Conservation (phyloP, 2,113 vertebrate species). For the Falcunculus frontatus region DNA sequence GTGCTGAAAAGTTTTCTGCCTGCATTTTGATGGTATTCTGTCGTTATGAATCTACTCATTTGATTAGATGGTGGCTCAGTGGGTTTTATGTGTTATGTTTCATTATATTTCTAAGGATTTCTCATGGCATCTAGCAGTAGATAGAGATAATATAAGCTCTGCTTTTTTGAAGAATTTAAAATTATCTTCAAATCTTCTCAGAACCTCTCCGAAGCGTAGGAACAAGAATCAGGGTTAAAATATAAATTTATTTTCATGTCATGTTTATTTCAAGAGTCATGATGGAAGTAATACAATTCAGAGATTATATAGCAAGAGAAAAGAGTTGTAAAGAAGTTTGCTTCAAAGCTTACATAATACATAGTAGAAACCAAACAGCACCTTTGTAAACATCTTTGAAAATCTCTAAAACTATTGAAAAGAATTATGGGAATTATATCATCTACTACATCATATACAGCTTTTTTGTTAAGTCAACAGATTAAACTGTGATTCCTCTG, state of each 20-base stretch:
- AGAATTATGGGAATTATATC: not conserved
- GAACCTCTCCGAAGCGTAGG: not conserved
- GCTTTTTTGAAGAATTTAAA: not conserved
- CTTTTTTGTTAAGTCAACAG: not conserved
- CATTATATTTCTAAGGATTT: slow-evolving; percentile 26
- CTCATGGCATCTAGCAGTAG: not conserved
- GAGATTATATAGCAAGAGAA: not conserved
- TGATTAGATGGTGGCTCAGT: slow-evolving; percentile 8
- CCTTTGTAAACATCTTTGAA: not conserved
- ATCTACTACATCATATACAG: not conserved
- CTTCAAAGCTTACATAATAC: not conserved
- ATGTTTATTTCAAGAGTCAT: not conserved
- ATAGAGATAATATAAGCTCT: not conserved
- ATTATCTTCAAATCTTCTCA: not conserved
- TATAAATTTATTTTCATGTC: not conserved
- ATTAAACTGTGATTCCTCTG: not conserved
- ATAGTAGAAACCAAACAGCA: not conserved
- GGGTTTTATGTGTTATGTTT: not conserved
- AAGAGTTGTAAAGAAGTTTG: not conserved
- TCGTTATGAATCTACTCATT: not conserved
- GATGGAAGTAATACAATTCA: not conserved
- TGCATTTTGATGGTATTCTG: slow-evolving; percentile 5
- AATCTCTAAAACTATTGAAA: not conserved
- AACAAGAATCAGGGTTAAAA: not conserved
- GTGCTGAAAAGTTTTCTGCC: not conserved